Evolutionary conservation across 2,888 invertebrate species (phyloP).

Genomic region (Philonicus albiceps): DNA sequence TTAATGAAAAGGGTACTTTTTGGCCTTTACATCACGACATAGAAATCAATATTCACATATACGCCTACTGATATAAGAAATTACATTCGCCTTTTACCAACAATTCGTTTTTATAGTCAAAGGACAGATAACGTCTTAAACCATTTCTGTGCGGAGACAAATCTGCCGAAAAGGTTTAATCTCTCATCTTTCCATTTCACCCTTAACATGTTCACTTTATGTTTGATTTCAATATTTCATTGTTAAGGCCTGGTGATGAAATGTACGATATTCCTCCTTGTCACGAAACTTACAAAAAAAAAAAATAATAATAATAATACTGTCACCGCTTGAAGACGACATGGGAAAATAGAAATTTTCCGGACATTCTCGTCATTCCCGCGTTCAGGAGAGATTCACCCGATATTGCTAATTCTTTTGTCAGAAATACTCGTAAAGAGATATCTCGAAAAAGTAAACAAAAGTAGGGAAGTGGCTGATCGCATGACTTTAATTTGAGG

Average conservation of each 20-base stretch:
- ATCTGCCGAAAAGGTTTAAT: neutral
- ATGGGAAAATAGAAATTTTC: neutral
- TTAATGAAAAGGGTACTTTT: too few relatives aligned
- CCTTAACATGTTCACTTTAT: neutral
- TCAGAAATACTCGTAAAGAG: neutral
- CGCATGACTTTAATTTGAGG: neutral
- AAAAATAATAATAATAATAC: too few relatives aligned
- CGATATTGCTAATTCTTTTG: neutral
- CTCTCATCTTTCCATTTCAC: neutral
- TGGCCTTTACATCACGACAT: too few relatives aligned
- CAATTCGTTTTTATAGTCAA: neutral
- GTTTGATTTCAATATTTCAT: neutral
- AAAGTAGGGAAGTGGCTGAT: neutral
- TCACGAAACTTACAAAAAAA: neutral
- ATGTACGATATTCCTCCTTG: neutral
- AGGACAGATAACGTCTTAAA: neutral
- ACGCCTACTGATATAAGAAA: neutral
- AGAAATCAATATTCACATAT: neutral
- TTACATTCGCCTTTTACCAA: neutral
- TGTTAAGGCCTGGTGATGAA: neutral
- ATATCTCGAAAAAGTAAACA: neutral
- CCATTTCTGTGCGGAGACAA: neutral
- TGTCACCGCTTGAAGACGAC: neutral
- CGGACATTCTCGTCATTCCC: neutral
- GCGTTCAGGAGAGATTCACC: neutral